These are phyloP conservation scores for Clarias macrocephalus DNA, from an alignment of 2,113 vertebrate species.

Conservation along the genomic window DNA sequence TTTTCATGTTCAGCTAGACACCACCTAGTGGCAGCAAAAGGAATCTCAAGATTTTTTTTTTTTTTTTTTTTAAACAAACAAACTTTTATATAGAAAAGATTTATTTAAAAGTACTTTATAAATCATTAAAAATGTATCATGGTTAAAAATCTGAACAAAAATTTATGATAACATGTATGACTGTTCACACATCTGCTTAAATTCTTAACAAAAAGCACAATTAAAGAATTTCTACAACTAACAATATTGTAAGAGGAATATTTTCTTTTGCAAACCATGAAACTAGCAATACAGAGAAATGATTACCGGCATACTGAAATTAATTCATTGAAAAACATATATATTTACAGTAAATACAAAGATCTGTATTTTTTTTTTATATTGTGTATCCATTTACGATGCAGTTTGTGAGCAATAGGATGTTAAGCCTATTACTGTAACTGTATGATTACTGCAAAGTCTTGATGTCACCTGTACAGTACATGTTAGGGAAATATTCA, in stretches of 20 bases:
- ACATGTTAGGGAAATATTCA: not conserved
- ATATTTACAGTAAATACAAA: constrained; percentile 4
- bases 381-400: constrained; percentile 13
- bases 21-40: constrained; percentile 60
- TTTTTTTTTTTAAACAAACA: too few species aligned
- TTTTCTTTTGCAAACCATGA: not conserved
- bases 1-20: not conserved
- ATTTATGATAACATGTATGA: not conserved
- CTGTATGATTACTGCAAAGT: not conserved
- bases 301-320: not conserved
- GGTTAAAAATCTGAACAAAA: not conserved
- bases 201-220: not conserved
- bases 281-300: not conserved
- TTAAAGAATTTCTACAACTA: not conserved
- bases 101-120: constrained; percentile 68
- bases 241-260: not conserved
- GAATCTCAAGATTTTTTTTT: too few species aligned
- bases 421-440: not conserved
- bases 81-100: constrained; percentile 44
- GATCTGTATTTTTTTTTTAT: not conserved
- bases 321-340: not conserved
- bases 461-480: not conserved
- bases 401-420: not conserved
- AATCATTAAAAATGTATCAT: constrained; percentile 1
- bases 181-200: constrained; percentile 13